These are phyloP conservation scores for Azorinus chamasolen DNA, from an alignment of 2,888 invertebrate genomes.

Conservation along the genomic window DNA sequence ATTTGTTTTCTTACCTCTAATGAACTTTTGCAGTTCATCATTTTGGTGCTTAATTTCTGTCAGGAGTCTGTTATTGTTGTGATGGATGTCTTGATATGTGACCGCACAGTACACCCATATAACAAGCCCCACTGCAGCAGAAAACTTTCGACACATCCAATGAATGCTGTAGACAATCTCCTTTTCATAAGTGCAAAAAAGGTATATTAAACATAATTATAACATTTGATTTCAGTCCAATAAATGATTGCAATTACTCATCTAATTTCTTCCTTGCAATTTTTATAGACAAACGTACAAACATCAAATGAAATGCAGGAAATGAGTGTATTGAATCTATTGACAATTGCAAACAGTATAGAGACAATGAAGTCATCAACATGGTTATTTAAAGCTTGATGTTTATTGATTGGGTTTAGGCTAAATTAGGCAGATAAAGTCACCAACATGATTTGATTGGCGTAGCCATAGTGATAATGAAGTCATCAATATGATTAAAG, in stretches of 20 bases:
- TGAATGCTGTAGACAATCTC: constrained; percentile 86
- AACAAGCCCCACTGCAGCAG: constrained; percentile 82
- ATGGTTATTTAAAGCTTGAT: too few species aligned
- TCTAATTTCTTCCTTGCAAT: not conserved
- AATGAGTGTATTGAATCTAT: too few species aligned
- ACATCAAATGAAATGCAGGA: not conserved
- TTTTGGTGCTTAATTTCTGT: constrained; percentile 86
- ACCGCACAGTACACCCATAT: constrained; percentile 85
- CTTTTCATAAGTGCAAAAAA: constrained; percentile 70
- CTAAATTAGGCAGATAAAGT: too few species aligned
- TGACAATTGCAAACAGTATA: too few species aligned
- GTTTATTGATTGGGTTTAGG: too few species aligned
- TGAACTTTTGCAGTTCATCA: constrained; percentile 61
- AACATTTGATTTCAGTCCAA: too few species aligned
- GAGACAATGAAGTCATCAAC: too few species aligned
- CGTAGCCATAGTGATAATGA: too few species aligned
- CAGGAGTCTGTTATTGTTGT: constrained; percentile 87
- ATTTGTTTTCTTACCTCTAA: constrained; percentile 44
- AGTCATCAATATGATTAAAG: too few species aligned
- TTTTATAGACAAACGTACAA: not conserved
- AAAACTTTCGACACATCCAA: constrained; percentile 87
- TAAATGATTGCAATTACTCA: not conserved
- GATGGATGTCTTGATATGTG: constrained; percentile 86
- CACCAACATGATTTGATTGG: too few species aligned
- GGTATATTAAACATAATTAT: not conserved